A percentile compares a stretch with the other conserved stretches of the same genome.
phyloP scores from a whole-genome alignment of 2,113 vertebrate species.

The Solea solea region DNA sequence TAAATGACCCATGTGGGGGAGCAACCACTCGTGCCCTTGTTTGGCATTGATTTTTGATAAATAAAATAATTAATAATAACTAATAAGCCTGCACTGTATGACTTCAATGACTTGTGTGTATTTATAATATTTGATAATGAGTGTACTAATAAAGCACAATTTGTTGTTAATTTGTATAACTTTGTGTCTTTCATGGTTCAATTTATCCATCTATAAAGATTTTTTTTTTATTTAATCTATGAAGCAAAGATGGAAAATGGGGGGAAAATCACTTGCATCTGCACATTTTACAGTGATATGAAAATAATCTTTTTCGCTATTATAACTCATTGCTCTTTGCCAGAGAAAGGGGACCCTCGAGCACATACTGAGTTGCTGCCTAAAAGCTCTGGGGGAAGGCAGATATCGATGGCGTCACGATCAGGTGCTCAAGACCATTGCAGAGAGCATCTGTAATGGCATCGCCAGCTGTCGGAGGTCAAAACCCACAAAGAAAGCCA shows the following conservation, averaged over 20 bases:
- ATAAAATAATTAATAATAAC: slow-evolving; percentile 17
- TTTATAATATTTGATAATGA: slow-evolving; percentile 33
- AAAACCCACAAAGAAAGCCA: background rate
- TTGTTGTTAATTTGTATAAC: background rate
- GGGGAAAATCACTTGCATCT: too few species aligned
- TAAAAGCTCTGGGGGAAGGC: background rate
- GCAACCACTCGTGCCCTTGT: slow-evolving; percentile 43
- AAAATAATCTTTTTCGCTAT: too few species aligned
- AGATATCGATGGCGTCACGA: background rate
- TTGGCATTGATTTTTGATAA: slow-evolving; percentile 2
- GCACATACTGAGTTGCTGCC: too few species aligned
- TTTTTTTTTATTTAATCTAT: too few species aligned
- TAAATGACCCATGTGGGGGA: slow-evolving; percentile 30
- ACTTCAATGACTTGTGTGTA: slow-evolving; percentile 6
- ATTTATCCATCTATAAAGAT: background rate
- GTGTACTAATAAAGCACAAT: slow-evolving; percentile 60
- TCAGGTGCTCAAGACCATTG: too few species aligned
- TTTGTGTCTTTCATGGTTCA: background rate
- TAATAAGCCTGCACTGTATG: slow-evolving; percentile 23
- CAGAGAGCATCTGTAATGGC: background rate
- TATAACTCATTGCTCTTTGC: too few species aligned
- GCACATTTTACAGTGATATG: too few species aligned
- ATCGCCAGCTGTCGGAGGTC: background rate
- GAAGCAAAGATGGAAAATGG: too few species aligned
- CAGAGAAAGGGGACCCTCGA: too few species aligned